These are phyloP conservation scores for Nycticryphes semicollaris DNA, from an alignment of 2,113 vertebrate species.

Conservation along the genomic window DNA sequence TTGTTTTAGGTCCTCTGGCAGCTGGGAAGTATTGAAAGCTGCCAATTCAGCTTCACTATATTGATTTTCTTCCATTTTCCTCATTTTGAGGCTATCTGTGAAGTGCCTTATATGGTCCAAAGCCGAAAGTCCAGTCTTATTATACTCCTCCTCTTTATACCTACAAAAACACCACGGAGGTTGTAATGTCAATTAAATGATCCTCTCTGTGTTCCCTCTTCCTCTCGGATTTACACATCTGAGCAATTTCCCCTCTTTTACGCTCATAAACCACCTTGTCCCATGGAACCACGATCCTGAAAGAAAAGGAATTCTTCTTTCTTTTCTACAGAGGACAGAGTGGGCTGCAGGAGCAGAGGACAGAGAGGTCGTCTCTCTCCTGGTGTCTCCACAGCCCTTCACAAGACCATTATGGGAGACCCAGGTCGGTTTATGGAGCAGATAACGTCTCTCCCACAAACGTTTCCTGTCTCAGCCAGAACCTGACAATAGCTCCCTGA, in stretches of 20 bases:
- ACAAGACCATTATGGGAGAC: not conserved
- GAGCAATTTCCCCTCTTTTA: not conserved
- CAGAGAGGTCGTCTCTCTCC: not conserved
- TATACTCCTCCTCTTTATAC: conserved; percentile 90
- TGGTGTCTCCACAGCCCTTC: not conserved
- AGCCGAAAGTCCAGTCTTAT: conserved; percentile 87
- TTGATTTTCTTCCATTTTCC: conserved; percentile 91
- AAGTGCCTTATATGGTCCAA: conserved; percentile 96
- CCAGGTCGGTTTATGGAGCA: not conserved
- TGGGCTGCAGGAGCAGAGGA: not conserved
- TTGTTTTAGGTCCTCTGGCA: conserved; percentile 91
- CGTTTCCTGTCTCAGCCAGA: conserved; percentile 41
- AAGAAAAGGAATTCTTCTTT: not conserved
- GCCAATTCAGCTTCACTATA: conserved; percentile 85
- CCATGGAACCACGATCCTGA: not conserved
- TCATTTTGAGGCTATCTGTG: conserved; percentile 90
- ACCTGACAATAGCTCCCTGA: conserved; percentile 15
- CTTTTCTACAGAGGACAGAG: not conserved
- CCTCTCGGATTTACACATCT: not conserved
- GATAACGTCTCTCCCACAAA: not conserved
- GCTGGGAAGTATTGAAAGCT: conserved; percentile 84
- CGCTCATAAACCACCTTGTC: not conserved
- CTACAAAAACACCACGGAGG: conserved; percentile 65
- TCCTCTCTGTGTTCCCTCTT: not conserved
- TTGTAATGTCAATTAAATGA: not conserved